These are phyloP conservation scores for Magallana gigas DNA, from an alignment of 1,140 invertebrate genomes.

Conservation along the genomic window DNA sequence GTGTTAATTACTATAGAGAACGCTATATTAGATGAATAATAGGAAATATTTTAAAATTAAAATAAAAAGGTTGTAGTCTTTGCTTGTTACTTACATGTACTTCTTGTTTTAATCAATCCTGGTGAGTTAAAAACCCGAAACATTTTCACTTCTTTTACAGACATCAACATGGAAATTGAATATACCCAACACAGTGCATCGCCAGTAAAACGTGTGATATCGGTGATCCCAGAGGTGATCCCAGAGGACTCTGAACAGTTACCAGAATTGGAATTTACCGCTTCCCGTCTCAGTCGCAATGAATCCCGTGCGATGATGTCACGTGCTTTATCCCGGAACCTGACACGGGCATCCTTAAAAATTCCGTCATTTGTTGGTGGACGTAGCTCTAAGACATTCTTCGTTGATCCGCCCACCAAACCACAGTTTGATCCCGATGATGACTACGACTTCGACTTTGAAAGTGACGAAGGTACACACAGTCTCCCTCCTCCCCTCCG, in stretches of 20 bases:
- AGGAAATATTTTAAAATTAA: too few relatives aligned
- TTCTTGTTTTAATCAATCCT: too few relatives aligned
- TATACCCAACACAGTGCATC: not conserved
- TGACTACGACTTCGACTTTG: conserved; percentile 45
- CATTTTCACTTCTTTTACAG: not conserved
- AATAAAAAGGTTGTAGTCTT: too few relatives aligned
- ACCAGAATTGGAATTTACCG: not conserved
- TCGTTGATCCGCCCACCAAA: not conserved
- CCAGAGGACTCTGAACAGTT: not conserved
- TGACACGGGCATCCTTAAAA: conserved; percentile 49
- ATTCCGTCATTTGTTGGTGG: not conserved
- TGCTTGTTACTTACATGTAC: too few relatives aligned
- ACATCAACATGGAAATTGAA: not conserved
- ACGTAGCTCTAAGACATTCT: not conserved
- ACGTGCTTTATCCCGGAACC: conserved; percentile 42
- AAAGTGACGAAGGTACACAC: conserved; percentile 51
- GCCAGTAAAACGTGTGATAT: not conserved
- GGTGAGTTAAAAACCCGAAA: too few relatives aligned
- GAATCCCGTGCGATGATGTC: conserved; percentile 26
- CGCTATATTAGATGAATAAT: too few relatives aligned
- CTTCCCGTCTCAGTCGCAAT: conserved; percentile 21
- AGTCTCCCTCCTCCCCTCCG: too few relatives aligned
- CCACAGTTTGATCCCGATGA: conserved; percentile 7
- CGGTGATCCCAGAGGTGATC: not conserved
- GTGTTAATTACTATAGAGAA: too few relatives aligned